phyloP scores from a whole-genome alignment of 1,140 invertebrate species.

The Drosophila yakuba region DNA sequence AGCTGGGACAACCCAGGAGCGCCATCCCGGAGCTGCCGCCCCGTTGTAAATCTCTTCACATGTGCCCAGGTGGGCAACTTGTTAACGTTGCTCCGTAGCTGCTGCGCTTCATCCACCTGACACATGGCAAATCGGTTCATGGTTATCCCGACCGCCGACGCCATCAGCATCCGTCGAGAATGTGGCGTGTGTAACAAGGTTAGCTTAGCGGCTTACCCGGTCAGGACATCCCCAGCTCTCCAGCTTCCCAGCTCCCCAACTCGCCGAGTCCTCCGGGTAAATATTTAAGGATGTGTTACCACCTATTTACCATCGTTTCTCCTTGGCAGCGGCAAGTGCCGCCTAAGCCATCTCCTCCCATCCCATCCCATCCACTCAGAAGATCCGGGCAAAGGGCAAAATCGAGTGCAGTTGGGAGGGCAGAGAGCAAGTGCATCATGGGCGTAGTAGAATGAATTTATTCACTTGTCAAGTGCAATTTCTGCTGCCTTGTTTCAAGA shows the following conservation, averaged over 20 bases:
- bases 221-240: slow-evolving; percentile 41
- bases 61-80: slow-evolving; percentile 68
- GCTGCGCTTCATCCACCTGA: slow-evolving; percentile 43
- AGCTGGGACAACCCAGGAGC: slow-evolving; percentile 24
- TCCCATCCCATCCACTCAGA: slow-evolving; percentile 22
- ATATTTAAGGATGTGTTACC: slow-evolving; percentile 49
- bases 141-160: slow-evolving; percentile 32
- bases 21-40: not conserved
- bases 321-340: slow-evolving; percentile 39
- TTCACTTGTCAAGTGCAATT: not conserved
- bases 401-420: not conserved
- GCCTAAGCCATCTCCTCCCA: slow-evolving; percentile 36
- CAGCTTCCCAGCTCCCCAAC: not conserved
- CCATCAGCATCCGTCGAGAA: slow-evolving; percentile 27
- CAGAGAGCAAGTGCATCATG: not conserved
- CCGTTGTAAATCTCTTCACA: slow-evolving; percentile 61
- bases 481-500: not conserved
- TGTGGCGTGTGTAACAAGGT: slow-evolving; percentile 58
- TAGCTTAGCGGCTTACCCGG: slow-evolving; percentile 69
- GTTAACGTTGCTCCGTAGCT: slow-evolving; percentile 51
- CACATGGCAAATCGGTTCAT: slow-evolving; percentile 61
- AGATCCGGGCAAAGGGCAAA: slow-evolving; percentile 8
- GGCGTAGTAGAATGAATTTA: slow-evolving; percentile 1
- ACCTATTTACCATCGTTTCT: slow-evolving; percentile 10
- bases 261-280: slow-evolving; percentile 8